Evolutionary conservation across 2,113 vertebrate genomes (phyloP), one percentile per base, ranked within the genome.

Genomic region (Notarius lentiginosus): DNA sequence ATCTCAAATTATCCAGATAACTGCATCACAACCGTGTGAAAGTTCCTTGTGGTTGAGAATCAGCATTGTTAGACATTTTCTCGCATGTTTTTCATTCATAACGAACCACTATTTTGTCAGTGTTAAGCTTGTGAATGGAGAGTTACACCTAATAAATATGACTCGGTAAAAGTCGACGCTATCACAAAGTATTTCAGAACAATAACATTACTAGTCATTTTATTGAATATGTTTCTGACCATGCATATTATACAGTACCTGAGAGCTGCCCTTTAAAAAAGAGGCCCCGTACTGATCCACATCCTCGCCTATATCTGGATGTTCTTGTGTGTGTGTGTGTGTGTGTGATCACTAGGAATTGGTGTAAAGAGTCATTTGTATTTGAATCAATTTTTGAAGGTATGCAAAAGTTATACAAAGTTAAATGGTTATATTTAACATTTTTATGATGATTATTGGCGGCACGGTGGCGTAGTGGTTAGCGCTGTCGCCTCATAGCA

Each of bases 1-100:
- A 73, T 86, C 60, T 61, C 18, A 41, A 34, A 76, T 73, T 76
- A 76, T 85, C 34, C 56, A 73, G 9, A 41, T 41, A 41, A 41
- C 41, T 41, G 41, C 66, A 75, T 51, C 8, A 41, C 58, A 56
- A 58, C 61, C 22, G 73, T 27, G 53, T 65, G 15, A 85, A 22
- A 63, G 17, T 51, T 85, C 22, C 60, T 68, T 49, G 77, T 65
- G 5, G 75, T n/a, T 58, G 72, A 53, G 55, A 41, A 27, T 51
- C 75, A 27, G 15, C 73, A 22, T 7, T 56, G 61, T 61, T 55
- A 66, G 60, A 85, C 55, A 7, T 27, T 68, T 75, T 51, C 8
- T 73, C 41, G 41, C 51, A 75, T 1, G 1, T 24, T 75, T 75
- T 15, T 17, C 11, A 15, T 53, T 27, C 17, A 7, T 41, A 22